Percentiles rank a stretch among this genome's conserved stretches.
Evolutionary conservation across 2,888 invertebrate genomes (phyloP).

Genomic region (Drosophila nigricruria): DNA sequence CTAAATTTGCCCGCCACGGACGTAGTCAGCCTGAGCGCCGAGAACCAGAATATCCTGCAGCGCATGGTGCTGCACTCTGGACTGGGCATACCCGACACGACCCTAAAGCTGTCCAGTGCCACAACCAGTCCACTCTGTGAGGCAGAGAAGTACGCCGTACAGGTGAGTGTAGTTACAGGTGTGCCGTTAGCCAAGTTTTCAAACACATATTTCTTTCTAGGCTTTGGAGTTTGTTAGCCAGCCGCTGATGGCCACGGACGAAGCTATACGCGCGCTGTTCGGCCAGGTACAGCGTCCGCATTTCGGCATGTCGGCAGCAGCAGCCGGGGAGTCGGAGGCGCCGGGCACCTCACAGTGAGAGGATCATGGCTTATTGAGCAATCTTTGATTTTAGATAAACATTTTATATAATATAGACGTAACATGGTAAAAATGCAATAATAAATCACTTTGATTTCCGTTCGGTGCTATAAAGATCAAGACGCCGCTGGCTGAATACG

Average conservation of each 20-base stretch:
- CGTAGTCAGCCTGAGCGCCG: slow-evolving; percentile 83
- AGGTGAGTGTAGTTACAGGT: slow-evolving; percentile 55
- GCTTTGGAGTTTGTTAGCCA: slow-evolving; percentile 83
- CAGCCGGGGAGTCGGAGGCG: slow-evolving; percentile 8
- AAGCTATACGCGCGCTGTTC: slow-evolving; percentile 84
- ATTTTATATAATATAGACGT: slow-evolving; percentile 5
- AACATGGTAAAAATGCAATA: slow-evolving; percentile 9
- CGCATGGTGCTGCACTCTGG: slow-evolving; percentile 85
- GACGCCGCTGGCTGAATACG: slow-evolving; percentile 89
- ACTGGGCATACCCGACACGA: slow-evolving; percentile 84
- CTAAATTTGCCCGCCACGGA: slow-evolving; percentile 84
- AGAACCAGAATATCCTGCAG: slow-evolving; percentile 84
- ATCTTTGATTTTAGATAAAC: slow-evolving; percentile 2
- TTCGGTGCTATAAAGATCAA: slow-evolving; percentile 88
- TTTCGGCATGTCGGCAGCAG: slow-evolving; percentile 27
- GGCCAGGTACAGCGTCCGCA: slow-evolving; percentile 82
- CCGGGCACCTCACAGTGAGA: neutral
- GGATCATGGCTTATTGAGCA: slow-evolving; percentile 17
- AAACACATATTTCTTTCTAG: slow-evolving; percentile 37
- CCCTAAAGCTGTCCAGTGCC: slow-evolving; percentile 79
- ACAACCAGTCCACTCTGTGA: slow-evolving; percentile 82
- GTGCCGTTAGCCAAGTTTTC: neutral
- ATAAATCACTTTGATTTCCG: slow-evolving; percentile 38
- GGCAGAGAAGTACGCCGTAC: slow-evolving; percentile 83
- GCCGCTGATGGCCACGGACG: slow-evolving; percentile 84